Evolutionary conservation across 2,113 vertebrate species (phyloP).

Genomic region (Ptilorrhoa leucosticta): DNA sequence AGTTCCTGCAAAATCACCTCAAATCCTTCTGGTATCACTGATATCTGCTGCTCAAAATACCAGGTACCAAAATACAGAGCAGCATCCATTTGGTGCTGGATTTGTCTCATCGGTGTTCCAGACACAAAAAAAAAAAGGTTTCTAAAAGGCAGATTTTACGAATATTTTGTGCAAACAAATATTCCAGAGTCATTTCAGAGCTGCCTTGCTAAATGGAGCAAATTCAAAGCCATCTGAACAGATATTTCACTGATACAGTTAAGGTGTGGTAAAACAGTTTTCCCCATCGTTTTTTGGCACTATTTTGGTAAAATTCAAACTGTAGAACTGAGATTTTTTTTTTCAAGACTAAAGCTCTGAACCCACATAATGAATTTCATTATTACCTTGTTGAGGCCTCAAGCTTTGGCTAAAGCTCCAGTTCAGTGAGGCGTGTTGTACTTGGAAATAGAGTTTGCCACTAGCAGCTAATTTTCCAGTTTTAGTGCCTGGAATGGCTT

Average conservation of each 20-base stretch:
- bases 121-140: not conserved
- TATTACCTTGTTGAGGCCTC: slow-evolving; percentile 29
- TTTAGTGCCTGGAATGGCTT: not conserved
- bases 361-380: not conserved
- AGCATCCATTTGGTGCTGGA: not conserved
- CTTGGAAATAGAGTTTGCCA: slow-evolving; percentile 8
- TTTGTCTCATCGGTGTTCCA: not conserved
- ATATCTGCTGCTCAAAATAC: not conserved
- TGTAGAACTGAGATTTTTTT: not conserved
- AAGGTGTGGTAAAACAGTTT: not conserved
- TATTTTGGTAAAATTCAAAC: not conserved
- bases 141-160: not conserved
- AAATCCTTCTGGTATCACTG: not conserved
- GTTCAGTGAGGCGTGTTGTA: slow-evolving; percentile 11
- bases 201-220: not conserved
- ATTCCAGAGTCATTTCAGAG: not conserved
- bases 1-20: not conserved
- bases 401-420: not conserved
- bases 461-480: slow-evolving; percentile 32
- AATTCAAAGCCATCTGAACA: not conserved
- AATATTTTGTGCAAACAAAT: not conserved
- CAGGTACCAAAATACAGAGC: not conserved
- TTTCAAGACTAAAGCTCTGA: not conserved
- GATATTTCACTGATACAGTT: not conserved
- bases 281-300: not conserved